Conservation (phyloP, 1,140 invertebrate genomes). For the Pantala flavescens region DNA sequence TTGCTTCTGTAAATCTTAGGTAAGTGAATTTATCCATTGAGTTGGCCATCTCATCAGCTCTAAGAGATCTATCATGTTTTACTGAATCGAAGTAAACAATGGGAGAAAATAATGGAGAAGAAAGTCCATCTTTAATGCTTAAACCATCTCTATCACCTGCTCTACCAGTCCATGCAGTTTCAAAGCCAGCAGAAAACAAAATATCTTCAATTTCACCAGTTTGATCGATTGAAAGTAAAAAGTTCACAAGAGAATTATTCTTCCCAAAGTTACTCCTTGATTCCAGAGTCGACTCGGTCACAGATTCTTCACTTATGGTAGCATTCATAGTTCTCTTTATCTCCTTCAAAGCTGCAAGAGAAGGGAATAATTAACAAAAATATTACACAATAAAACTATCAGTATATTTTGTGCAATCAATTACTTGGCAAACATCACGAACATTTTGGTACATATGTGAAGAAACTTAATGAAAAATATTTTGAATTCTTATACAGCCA, state of each 20-base stretch:
- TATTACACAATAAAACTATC: neutral
- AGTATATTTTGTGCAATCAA: too few species aligned
- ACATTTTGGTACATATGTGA: too few species aligned
- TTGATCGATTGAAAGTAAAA: neutral
- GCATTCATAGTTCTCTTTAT: slow-evolving; percentile 15
- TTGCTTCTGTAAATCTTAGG: slow-evolving; percentile 30
- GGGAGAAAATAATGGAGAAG: neutral
- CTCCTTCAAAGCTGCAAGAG: slow-evolving; percentile 30
- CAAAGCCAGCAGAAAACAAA: neutral
- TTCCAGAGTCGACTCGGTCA: neutral
- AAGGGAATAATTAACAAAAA: slow-evolving; percentile 19
- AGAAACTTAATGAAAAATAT: too few species aligned
- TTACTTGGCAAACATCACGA: too few species aligned
- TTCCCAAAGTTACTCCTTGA: neutral
- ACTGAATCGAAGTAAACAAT: slow-evolving; percentile 22
- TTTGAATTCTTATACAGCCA: too few species aligned
- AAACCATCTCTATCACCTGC: neutral
- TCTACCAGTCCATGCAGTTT: neutral
- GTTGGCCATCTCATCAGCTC: slow-evolving; percentile 22
- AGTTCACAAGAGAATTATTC: neutral
- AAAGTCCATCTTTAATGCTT: neutral
- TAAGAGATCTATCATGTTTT: slow-evolving; percentile 23
- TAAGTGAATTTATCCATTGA: slow-evolving; percentile 19
- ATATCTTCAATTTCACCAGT: neutral
- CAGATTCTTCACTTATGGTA: neutral